Percentiles rank a stretch among this genome's conserved stretches.
phyloP scores from a whole-genome alignment of 2,113 vertebrate species.

The Spea multiplicata region DNA sequence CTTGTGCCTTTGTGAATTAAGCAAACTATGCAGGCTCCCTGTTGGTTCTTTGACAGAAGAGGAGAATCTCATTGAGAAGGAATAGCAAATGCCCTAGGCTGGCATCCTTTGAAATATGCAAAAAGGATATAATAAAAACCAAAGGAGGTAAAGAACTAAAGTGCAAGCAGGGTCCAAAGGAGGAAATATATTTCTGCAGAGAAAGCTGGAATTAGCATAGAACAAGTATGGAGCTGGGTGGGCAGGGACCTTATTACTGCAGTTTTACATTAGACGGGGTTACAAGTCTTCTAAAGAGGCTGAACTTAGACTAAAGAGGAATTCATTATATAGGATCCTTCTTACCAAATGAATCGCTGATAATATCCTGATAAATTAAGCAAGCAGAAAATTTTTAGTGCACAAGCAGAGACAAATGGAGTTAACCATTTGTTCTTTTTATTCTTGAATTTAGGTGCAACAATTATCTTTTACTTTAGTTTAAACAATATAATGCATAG shows the following conservation, averaged over 20 bases:
- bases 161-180: slow-evolving; percentile 29
- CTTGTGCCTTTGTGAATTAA: slow-evolving; percentile 24
- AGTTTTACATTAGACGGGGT: slow-evolving; percentile 42
- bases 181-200: slow-evolving; percentile 25
- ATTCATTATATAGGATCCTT: slow-evolving; percentile 39
- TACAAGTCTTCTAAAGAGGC: slow-evolving; percentile 36
- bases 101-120: slow-evolving; percentile 40
- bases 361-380: slow-evolving; percentile 33
- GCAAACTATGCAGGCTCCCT: slow-evolving; percentile 6
- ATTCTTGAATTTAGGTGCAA: no score
- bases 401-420: neutral
- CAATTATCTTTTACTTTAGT: no score
- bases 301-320: slow-evolving; percentile 39
- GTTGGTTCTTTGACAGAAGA: slow-evolving; percentile 1
- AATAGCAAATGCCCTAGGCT: slow-evolving; percentile 37
- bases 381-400: neutral
- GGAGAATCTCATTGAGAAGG: slow-evolving; percentile 19
- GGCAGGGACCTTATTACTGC: slow-evolving; percentile 42
- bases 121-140: slow-evolving; percentile 39
- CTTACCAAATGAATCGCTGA: slow-evolving; percentile 11
- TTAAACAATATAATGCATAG: no score
- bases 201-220: slow-evolving; percentile 27
- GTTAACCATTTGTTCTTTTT: slow-evolving; percentile 14
- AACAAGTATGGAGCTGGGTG: neutral
- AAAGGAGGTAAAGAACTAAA: slow-evolving; percentile 26